phyloP scores from a whole-genome alignment of 2,888 invertebrate genomes.

The Masnerella sp. region DNA sequence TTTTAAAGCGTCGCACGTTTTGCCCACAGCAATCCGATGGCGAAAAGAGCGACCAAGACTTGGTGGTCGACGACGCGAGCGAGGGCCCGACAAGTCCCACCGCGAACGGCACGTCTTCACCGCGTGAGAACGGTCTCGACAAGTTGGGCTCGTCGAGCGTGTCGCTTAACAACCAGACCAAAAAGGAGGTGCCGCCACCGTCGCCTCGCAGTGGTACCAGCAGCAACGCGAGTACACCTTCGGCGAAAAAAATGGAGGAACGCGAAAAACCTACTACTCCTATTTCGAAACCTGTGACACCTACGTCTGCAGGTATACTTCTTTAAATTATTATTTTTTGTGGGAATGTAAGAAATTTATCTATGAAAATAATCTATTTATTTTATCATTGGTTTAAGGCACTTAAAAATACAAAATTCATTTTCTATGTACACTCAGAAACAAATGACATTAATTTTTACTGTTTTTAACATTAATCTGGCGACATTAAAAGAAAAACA shows the following conservation, averaged over 20 bases:
- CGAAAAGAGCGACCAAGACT: conserved; percentile 92
- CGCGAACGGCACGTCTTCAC: conserved; percentile 92
- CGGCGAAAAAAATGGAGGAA: conserved; percentile 89
- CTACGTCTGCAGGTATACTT: conserved; percentile 82
- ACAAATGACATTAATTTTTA: too few relatives aligned
- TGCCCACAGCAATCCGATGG: conserved; percentile 85
- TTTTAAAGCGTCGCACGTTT: conserved; percentile 58
- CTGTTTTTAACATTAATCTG: too few relatives aligned
- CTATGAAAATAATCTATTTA: too few relatives aligned
- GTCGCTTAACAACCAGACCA: conserved; percentile 76
- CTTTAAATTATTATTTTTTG: neutral
- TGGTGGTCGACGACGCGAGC: conserved; percentile 96
- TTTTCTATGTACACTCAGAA: too few relatives aligned
- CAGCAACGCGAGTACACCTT: conserved; percentile 93
- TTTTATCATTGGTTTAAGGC: too few relatives aligned
- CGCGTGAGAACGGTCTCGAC: conserved; percentile 91
- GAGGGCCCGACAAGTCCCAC: conserved; percentile 92
- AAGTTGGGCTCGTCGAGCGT: conserved; percentile 80
- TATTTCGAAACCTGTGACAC: conserved; percentile 93
- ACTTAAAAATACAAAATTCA: too few relatives aligned
- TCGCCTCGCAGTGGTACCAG: conserved; percentile 86
- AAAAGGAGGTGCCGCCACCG: conserved; percentile 82
- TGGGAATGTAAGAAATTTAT: neutral
- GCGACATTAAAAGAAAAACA: too few relatives aligned
- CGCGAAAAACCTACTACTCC: conserved; percentile 93